Conservation (phyloP, 2,113 vertebrate species). For the Heliornis fulica region DNA sequence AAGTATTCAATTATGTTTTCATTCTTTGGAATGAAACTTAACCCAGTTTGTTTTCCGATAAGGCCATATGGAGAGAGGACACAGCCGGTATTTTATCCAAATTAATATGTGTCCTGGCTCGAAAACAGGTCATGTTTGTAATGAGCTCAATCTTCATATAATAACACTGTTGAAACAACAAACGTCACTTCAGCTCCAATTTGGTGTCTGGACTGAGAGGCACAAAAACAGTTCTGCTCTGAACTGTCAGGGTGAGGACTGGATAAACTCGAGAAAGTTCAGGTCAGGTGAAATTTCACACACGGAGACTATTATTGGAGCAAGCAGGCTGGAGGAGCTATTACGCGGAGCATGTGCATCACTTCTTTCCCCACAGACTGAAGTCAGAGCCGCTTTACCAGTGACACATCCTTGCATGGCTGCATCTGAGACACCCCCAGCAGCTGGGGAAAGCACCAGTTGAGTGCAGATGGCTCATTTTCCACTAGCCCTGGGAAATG, state of each 20-base stretch:
- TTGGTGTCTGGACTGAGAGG: conserved; percentile 20
- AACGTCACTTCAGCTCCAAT: conserved; percentile 23
- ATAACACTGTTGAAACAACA: conserved; percentile 41
- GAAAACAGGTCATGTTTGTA: background rate
- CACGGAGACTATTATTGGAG: background rate
- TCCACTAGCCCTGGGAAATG: background rate
- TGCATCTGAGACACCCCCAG: background rate
- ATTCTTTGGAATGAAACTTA: background rate
- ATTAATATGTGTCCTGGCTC: conserved; percentile 44
- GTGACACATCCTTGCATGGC: background rate
- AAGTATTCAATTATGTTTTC: conserved; percentile 4
- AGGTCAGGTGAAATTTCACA: conserved; percentile 42
- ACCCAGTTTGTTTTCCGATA: conserved; percentile 34
- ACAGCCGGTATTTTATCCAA: conserved; percentile 17
- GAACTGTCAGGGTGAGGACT: background rate
- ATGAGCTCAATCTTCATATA: conserved; percentile 24
- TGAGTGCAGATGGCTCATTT: background rate
- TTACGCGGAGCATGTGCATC: background rate
- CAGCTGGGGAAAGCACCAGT: background rate
- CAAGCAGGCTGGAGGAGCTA: background rate
- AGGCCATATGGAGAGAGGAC: conserved; percentile 21
- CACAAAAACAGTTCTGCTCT: background rate
- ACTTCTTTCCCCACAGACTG: background rate
- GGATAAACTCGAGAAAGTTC: background rate
- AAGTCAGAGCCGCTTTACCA: background rate